These are phyloP conservation scores for Nannospalax galili DNA, from an alignment of 2,113 vertebrate species.

Conservation along the genomic window DNA sequence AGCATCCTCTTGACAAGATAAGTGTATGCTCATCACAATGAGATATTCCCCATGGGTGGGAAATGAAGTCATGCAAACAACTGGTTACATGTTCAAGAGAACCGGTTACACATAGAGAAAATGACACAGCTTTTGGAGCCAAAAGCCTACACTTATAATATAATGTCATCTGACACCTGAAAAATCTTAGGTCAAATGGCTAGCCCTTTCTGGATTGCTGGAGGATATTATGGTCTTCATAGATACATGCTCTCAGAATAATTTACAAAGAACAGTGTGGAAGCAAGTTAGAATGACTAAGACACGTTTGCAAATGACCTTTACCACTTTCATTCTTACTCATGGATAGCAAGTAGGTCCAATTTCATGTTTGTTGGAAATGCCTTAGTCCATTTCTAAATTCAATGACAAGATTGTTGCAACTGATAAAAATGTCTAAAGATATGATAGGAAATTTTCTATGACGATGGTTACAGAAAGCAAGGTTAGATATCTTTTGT, in stretches of 20 bases:
- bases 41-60: accelerated
- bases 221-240: not conserved
- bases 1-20: too few species aligned
- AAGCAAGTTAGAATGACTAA: not conserved
- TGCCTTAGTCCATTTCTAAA: not conserved
- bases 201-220: too few species aligned
- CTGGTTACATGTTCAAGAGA: too few species aligned
- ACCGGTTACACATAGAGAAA: not conserved
- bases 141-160: not conserved
- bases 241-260: not conserved
- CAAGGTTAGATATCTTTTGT: not conserved
- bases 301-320: too few species aligned
- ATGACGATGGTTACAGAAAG: not conserved
- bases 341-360: not conserved
- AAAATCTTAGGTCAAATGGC: not conserved
- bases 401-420: not conserved
- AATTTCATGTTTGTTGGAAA: not conserved
- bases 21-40: not conserved
- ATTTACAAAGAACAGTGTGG: not conserved
- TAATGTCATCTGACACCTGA: accelerated
- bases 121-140: accelerated
- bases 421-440: not conserved
- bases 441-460: not conserved
- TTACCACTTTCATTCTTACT: not conserved
- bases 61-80: not conserved